Percentiles rank a stretch among this genome's conserved stretches.
Conservation (phyloP, 2,797 vertebrate genomes). For the Mastacembelus armatus region DNA sequence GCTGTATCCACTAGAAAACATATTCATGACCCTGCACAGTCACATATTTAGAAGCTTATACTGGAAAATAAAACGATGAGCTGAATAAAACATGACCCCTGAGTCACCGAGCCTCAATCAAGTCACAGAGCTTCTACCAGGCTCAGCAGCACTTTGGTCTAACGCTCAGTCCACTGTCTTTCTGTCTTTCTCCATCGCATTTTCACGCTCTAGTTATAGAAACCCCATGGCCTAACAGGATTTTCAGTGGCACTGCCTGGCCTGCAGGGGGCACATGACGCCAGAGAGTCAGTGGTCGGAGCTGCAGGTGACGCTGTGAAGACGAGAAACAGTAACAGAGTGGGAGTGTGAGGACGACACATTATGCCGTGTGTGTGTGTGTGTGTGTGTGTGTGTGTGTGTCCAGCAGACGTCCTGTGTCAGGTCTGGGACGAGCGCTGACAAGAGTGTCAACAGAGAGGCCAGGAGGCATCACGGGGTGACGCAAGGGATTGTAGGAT, state of each 20-base stretch:
- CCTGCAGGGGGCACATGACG: slow-evolving; percentile 43
- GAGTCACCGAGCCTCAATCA: too few species aligned
- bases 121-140: too few species aligned
- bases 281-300: slow-evolving; percentile 1
- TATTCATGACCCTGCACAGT: too few species aligned
- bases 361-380: background rate
- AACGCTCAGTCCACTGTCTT: too few species aligned
- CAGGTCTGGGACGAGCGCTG: slow-evolving; percentile 12
- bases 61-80: too few species aligned
- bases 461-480: background rate
- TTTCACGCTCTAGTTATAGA: too few species aligned
- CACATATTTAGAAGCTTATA: too few species aligned
- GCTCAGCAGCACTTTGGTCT: too few species aligned
- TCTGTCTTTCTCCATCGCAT: too few species aligned
- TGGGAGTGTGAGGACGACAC: slow-evolving; percentile 2
- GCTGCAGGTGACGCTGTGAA: background rate
- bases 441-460: slow-evolving; percentile 10
- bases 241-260: background rate
- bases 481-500: slow-evolving; percentile 1
- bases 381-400: background rate
- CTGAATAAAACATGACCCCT: too few species aligned
- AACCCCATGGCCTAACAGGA: too few species aligned
- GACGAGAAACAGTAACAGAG: background rate
- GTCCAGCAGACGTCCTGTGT: background rate
- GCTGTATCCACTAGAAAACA: too few species aligned